Percentiles rank a stretch among this genome's conserved stretches.
Evolutionary conservation across 2,113 vertebrate species (phyloP).

Genomic region (Myiagra hebetior): DNA sequence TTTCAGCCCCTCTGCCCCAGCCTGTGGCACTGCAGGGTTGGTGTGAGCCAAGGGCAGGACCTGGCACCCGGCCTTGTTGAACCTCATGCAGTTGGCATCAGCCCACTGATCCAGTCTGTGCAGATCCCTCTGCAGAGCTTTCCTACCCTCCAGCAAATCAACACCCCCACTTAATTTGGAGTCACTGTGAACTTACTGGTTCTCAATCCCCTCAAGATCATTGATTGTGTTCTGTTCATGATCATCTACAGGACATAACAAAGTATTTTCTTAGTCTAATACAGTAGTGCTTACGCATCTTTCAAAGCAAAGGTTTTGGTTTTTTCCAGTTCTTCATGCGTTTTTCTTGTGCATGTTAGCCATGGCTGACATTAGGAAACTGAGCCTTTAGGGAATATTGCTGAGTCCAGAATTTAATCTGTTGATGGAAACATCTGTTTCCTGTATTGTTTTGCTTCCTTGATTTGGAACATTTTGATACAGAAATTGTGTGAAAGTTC

Average conservation of each 20-base stretch:
- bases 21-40: not conserved
- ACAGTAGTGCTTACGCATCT: not conserved
- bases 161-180: not conserved
- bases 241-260: not conserved
- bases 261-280: not conserved
- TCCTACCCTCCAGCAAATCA: not conserved
- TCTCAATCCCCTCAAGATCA: not conserved
- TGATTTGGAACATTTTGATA: constrained; percentile 30
- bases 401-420: not conserved
- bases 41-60: not conserved
- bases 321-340: not conserved
- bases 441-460: constrained; percentile 40
- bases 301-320: not conserved
- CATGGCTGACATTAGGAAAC: not conserved
- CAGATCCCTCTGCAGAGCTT: not conserved
- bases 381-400: not conserved
- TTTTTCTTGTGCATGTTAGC: not conserved
- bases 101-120: not conserved
- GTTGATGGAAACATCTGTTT: constrained; percentile 53
- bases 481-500: constrained; percentile 22
- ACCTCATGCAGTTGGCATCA: not conserved
- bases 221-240: not conserved
- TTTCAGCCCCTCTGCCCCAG: not conserved
- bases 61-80: not conserved
- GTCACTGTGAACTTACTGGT: not conserved